Conservation (phyloP, 2,888 invertebrate genomes). For the Encarsia formosa region DNA sequence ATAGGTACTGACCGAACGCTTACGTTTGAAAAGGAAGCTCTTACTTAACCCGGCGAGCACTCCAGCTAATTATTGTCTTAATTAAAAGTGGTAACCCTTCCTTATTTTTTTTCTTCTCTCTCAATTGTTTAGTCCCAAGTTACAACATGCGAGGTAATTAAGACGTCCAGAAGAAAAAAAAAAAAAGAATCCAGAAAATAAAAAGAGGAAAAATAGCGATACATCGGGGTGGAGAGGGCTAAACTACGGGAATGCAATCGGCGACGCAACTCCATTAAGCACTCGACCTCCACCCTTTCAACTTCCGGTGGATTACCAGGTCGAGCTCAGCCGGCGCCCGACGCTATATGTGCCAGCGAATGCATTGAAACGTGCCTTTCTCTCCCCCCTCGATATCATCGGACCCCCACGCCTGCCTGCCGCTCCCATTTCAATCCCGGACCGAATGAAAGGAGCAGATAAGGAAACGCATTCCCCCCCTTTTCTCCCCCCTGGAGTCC, state of each 20-base stretch:
- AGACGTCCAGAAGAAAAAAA: no score
- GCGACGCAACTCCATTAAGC: constrained; percentile 27
- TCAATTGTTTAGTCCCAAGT: no score
- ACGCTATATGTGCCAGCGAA: not conserved
- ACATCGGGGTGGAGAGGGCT: constrained; percentile 3
- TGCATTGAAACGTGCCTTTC: not conserved
- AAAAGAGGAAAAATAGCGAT: not conserved
- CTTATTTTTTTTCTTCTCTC: no score
- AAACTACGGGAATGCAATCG: constrained; percentile 23
- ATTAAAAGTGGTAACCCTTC: no score
- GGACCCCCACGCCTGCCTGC: no score
- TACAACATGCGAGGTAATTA: no score
- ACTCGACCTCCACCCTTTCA: constrained; percentile 12
- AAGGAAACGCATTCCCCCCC: constrained; percentile 15
- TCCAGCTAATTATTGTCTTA: no score
- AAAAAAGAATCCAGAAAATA: no score
- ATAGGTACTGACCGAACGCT: no score
- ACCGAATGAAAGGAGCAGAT: constrained; percentile 21
- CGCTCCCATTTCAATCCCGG: constrained; percentile 18
- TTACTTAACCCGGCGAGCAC: no score
- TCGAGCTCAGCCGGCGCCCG: constrained; percentile 15
- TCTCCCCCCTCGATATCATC: constrained; percentile 11
- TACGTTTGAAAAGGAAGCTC: no score
- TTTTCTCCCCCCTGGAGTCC: not conserved
- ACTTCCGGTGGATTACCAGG: constrained; percentile 25